These are phyloP conservation scores for Microcebus ravelobensis DNA, from an alignment of 2,113 vertebrate species.

Conservation along the genomic window DNA sequence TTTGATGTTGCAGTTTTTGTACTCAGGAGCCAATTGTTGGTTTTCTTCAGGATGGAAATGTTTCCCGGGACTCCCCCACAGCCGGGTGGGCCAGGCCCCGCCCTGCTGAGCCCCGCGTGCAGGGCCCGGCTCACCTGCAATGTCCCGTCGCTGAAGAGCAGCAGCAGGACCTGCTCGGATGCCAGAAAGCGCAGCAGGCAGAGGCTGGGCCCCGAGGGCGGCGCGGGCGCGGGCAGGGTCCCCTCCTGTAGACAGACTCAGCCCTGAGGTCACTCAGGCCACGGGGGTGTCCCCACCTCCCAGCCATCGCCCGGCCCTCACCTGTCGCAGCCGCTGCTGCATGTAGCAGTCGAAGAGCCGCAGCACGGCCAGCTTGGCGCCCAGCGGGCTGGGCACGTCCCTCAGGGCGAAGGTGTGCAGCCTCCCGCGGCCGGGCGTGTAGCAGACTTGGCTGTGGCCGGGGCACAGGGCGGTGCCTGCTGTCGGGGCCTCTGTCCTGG, in stretches of 20 bases:
- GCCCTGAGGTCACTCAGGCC: neutral
- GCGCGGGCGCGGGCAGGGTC: slow-evolving; percentile 43
- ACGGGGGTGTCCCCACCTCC: no score
- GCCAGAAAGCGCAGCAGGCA: slow-evolving; percentile 89
- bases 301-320: neutral
- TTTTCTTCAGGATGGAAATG: neutral
- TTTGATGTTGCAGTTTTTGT: neutral
- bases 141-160: slow-evolving; percentile 90
- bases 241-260: slow-evolving; percentile 82
- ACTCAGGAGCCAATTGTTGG: no score
- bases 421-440: slow-evolving; percentile 85
- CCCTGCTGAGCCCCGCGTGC: rapidly evolving
- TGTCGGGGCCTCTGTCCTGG: neutral
- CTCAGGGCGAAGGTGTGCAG: slow-evolving; percentile 85
- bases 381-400: slow-evolving; percentile 86
- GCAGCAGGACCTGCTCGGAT: slow-evolving; percentile 86
- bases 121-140: slow-evolving; percentile 86
- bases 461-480: rapidly evolving
- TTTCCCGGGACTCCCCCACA: no score
- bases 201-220: slow-evolving; percentile 52
- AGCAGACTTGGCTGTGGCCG: slow-evolving; percentile 86
- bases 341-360: slow-evolving; percentile 89
- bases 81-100: no score
- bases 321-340: slow-evolving; percentile 90
- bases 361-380: slow-evolving; percentile 88